A percentile compares a stretch with the other conserved stretches of the same genome.
Evolutionary conservation across 2,888 invertebrate genomes (phyloP).

Genomic region (Drosophila neotestacea): DNA sequence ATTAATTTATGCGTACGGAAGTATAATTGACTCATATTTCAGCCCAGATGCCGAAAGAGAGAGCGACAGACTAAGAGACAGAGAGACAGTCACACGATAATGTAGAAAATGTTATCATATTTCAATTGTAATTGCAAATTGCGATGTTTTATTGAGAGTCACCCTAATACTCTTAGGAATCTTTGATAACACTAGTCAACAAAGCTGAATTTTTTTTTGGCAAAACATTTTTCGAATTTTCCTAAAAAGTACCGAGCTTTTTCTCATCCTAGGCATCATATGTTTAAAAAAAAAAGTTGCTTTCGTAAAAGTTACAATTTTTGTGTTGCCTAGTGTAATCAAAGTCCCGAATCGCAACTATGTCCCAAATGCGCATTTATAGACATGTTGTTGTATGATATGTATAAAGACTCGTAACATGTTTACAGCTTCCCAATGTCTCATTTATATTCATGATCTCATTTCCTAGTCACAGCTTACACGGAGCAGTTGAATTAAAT

Average conservation of each 20-base stretch:
- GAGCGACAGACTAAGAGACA: neutral
- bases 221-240: too few species aligned
- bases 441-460: neutral
- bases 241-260: too few species aligned
- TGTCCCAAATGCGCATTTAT: slow-evolving; percentile 1
- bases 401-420: too few species aligned
- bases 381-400: neutral
- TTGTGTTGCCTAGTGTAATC: neutral
- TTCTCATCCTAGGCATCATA: too few species aligned
- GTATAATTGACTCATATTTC: slow-evolving; percentile 80
- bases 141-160: slow-evolving; percentile 1
- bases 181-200: neutral
- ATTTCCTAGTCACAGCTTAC: slow-evolving; percentile 2
- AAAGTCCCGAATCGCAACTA: neutral
- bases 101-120: slow-evolving; percentile 40
- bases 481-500: neutral
- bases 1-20: slow-evolving; percentile 81
- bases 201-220: too few species aligned
- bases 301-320: too few species aligned
- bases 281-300: too few species aligned
- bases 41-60: slow-evolving; percentile 42
- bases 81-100: slow-evolving; percentile 6
- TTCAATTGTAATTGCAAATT: slow-evolving; percentile 48
- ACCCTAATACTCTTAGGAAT: neutral
- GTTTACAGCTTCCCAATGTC: neutral